Base-by-base conservation (phyloP, 2,888 invertebrate genomes). In the Drosophila meridiana region DNA sequence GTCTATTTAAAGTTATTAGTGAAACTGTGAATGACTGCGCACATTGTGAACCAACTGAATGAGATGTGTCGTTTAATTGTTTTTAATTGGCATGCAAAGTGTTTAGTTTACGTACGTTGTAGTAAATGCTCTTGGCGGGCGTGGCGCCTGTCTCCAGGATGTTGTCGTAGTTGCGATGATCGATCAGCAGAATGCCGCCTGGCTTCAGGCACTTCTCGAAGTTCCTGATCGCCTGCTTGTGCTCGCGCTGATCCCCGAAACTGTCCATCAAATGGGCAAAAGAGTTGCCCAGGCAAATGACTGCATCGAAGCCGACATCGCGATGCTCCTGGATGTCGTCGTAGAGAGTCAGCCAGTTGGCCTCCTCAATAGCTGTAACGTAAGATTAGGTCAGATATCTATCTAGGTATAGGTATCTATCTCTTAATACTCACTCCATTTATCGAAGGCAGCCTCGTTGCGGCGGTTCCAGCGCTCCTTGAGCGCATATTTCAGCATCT, bases 401-500 rank as follows among this genome's bases (percentile, higher is more conserved):
- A 42, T 1, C 30, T 20, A 36, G 9, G 11, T 36, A 11, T 36
- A 6, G 2, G 3, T 36, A n/a, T 20, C 20, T 20, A 3, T 20
- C 20, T 52, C 4, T 7, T 1, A 0, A 11, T 0, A 85, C 94
- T 94, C 93, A 98, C 98, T 94, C 98, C 98, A 98, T 63, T 96
- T 95, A 87, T 98, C 97, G 89, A 97, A 98, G 57, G 95, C 95
- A 0, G 94, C 85, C 87, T 98, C 96, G 89, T 95, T 96, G 75
- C 98, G 94, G 58, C 97, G 95, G 61, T 95, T 95, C 98, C 98
- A 98, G 59, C 98, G 94, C 30, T 97, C 95, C 90, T 97, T 97
- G 43, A 98, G 93, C 0, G 98, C 98, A 91, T 97, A 96, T 90
- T 98, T 98, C 87, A 98, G 92, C 98, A 98, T 98, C 93, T 98